Percentiles rank a stretch among this genome's conserved stretches.
These are phyloP conservation scores for Steinernema feltiae DNA, from an alignment of 1,140 invertebrate species.

Conservation along the genomic window DNA sequence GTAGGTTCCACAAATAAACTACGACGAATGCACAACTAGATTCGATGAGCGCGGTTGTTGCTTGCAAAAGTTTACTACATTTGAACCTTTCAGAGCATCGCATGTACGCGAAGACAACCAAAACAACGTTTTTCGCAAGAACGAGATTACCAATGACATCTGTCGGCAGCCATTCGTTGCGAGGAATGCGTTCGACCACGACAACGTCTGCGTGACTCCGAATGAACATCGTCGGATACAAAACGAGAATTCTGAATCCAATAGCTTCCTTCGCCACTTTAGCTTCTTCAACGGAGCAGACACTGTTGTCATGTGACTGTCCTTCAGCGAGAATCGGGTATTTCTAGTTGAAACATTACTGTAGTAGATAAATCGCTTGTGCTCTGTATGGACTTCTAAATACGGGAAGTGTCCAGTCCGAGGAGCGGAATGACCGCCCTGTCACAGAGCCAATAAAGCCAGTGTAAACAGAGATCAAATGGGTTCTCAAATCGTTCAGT, in stretches of 20 bases:
- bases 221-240: conserved; percentile 17
- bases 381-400: too few species aligned
- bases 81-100: conserved; percentile 35
- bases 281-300: conserved; percentile 50
- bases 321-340: background rate
- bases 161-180: conserved; percentile 7
- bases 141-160: conserved; percentile 6
- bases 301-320: conserved; percentile 36
- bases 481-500: too few species aligned
- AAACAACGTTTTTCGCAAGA: conserved; percentile 16
- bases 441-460: too few species aligned
- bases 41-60: conserved; percentile 2
- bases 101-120: conserved; percentile 25
- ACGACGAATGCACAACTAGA: conserved; percentile 20
- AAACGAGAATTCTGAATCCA: conserved; percentile 38
- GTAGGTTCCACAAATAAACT: conserved; percentile 14
- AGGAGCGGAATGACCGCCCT: too few species aligned
- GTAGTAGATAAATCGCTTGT: too few species aligned
- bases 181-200: conserved; percentile 18
- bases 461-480: too few species aligned
- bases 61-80: conserved; percentile 21
- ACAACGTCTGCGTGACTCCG: conserved; percentile 21
- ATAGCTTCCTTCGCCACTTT: conserved; percentile 39
- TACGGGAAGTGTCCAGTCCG: too few species aligned
- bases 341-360: background rate